Percentiles rank a stretch among this genome's conserved stretches.
Conservation (phyloP, 2,113 vertebrate species). For the Grallaria varia region DNA sequence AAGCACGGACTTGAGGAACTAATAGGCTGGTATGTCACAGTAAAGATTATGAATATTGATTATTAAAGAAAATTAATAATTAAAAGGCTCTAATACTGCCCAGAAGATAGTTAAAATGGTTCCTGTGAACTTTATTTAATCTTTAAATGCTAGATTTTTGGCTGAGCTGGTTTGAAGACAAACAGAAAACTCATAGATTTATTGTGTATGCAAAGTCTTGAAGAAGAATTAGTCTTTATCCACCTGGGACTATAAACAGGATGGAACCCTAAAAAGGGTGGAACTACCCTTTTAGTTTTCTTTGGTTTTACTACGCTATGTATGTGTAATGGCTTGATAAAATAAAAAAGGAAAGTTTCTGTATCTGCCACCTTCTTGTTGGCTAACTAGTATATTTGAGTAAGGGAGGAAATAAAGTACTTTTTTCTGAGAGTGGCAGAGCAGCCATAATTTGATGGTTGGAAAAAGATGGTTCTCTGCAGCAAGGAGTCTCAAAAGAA, state of each 20-base stretch:
- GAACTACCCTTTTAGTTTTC: neutral
- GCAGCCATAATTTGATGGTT: neutral
- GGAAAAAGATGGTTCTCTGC: neutral
- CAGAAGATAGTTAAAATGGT: neutral
- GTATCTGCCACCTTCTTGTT: neutral
- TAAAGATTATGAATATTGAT: neutral
- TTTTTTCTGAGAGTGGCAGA: neutral
- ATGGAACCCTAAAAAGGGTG: too few species aligned
- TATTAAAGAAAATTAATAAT: neutral
- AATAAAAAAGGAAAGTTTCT: neutral
- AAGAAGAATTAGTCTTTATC: neutral
- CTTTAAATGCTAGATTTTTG: neutral
- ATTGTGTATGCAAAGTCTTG: neutral
- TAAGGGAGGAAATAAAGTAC: neutral
- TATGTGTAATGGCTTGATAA: neutral
- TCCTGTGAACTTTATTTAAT: neutral
- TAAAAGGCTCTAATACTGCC: fast-evolving
- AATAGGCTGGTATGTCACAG: neutral
- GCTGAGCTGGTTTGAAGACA: neutral
- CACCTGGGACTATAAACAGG: neutral
- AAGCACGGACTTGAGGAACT: neutral
- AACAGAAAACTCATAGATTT: neutral
- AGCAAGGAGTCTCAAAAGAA: neutral
- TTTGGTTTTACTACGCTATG: neutral
- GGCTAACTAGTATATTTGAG: neutral